These are phyloP conservation scores for Chelidonichthys spinosus DNA, from an alignment of 2,797 vertebrate species.

Conservation along the genomic window DNA sequence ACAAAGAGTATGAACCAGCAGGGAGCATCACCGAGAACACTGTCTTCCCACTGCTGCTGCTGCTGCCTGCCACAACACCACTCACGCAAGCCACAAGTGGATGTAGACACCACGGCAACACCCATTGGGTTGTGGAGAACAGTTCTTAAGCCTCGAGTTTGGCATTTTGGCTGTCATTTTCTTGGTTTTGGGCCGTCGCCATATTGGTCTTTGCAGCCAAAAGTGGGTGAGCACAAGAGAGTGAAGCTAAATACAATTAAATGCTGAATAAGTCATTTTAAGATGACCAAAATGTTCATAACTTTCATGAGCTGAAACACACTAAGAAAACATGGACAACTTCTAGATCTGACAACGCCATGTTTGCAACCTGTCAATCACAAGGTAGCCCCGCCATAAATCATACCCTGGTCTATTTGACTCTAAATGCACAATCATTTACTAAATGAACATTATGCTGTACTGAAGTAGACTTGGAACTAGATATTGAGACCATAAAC, in stretches of 20 bases:
- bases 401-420: no score
- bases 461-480: neutral
- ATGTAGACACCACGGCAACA: no score
- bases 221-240: neutral
- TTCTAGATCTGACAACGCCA: neutral
- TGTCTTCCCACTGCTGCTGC: neutral
- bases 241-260: neutral
- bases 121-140: neutral
- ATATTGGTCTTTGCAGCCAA: no score
- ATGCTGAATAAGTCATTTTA: neutral
- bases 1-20: neutral
- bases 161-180: neutral
- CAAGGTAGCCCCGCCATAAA: no score
- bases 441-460: neutral
- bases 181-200: neutral
- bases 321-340: neutral
- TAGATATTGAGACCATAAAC: constrained; percentile 1
- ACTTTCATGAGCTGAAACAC: no score
- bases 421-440: no score
- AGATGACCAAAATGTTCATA: neutral
- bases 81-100: no score
- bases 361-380: no score
- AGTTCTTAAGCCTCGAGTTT: neutral
- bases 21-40: no score
- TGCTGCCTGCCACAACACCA: neutral